Percentiles rank a stretch among this genome's conserved stretches.
phyloP scores from a whole-genome alignment of 2,113 vertebrate genomes.

The Chionomys nivalis region DNA sequence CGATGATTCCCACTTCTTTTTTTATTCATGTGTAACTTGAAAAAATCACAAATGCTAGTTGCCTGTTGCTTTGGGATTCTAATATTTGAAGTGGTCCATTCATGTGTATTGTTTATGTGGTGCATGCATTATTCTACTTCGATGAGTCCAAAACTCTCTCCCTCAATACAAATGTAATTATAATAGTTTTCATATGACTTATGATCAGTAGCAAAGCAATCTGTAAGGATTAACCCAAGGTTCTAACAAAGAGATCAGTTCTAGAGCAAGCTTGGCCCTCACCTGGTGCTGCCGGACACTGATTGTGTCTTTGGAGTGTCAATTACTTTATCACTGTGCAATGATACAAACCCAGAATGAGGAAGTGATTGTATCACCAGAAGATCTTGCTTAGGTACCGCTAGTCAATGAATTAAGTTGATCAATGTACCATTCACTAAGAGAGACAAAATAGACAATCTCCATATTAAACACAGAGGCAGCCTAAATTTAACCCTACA shows the following conservation, averaged over 20 bases:
- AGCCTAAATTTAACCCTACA: slow-evolving; percentile 23
- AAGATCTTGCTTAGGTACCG: background rate
- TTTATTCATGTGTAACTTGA: background rate
- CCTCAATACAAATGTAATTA: background rate
- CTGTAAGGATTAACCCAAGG: slow-evolving; percentile 18
- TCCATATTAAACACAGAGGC: background rate
- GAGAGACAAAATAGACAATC: slow-evolving; percentile 3
- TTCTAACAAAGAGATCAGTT: background rate
- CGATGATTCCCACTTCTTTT: background rate
- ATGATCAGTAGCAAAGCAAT: background rate
- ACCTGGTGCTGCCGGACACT: background rate
- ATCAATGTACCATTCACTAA: slow-evolving; percentile 38
- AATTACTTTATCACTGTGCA: background rate
- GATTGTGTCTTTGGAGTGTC: background rate
- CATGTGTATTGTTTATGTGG: background rate
- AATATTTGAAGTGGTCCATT: background rate
- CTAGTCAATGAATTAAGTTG: slow-evolving; percentile 20
- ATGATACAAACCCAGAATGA: slow-evolving; percentile 38
- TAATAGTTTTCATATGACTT: slow-evolving; percentile 3
- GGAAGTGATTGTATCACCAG: background rate
- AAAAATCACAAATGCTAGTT: background rate
- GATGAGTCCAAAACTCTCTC: background rate
- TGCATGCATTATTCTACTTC: background rate
- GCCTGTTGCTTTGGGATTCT: background rate
- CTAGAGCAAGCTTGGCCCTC: background rate